Conservation (phyloP, 2,797 vertebrate genomes). For the Calcarius lapponicus region DNA sequence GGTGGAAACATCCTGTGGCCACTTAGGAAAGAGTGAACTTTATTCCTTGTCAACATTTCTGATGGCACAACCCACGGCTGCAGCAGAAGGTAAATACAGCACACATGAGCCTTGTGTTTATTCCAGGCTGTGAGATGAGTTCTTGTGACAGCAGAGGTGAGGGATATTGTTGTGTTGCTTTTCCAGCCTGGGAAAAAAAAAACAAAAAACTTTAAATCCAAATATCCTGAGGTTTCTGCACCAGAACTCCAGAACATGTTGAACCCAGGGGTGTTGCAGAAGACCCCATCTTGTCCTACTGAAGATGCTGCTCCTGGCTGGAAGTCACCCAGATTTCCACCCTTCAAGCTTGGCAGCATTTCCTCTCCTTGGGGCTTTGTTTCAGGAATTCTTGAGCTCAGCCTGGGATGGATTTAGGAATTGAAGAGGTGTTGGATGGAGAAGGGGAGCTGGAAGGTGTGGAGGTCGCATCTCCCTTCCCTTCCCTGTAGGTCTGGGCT, state of each 20-base stretch:
- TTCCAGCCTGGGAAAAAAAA: not conserved
- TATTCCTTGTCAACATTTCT: conserved; percentile 54
- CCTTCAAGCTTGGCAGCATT: not conserved
- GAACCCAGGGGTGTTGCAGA: not conserved
- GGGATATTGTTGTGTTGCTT: not conserved
- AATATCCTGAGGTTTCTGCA: not conserved
- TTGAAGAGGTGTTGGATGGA: not conserved
- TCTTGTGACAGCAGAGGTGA: not conserved
- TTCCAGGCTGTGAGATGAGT: not conserved
- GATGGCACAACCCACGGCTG: not conserved
- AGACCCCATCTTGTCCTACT: not conserved
- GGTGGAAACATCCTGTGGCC: conserved; percentile 58
- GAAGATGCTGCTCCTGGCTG: not conserved
- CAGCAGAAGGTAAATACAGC: conserved; percentile 11
- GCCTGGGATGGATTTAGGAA: not conserved
- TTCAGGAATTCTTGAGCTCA: not conserved
- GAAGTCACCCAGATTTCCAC: not conserved
- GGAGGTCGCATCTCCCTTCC: not conserved
- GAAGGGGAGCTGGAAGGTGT: not conserved
- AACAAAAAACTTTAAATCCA: not conserved
- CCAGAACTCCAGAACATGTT: not conserved
- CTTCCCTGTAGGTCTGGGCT: not conserved
- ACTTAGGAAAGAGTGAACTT: conserved; percentile 60
- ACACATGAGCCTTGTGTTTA: not conserved
- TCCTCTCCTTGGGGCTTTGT: not conserved